phyloP scores from a whole-genome alignment of 2,113 vertebrate species.

The Mormoops blainvillei region DNA sequence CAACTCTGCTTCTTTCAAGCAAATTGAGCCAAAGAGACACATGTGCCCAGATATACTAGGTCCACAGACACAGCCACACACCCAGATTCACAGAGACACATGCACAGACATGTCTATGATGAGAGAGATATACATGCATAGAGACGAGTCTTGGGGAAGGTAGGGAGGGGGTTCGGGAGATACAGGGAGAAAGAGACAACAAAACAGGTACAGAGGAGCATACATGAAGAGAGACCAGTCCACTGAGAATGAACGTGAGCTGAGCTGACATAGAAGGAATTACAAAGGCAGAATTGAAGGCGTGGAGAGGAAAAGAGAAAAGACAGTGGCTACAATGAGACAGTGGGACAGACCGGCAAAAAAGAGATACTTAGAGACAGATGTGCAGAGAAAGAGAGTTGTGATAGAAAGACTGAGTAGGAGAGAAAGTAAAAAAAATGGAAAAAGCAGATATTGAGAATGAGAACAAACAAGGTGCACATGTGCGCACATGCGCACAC shows the following conservation, averaged over 20 bases:
- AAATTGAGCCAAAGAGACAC: background rate
- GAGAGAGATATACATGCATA: background rate
- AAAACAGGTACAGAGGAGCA: background rate
- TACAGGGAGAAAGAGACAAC: background rate
- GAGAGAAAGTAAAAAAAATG: background rate
- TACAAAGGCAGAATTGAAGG: background rate
- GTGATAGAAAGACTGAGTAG: background rate
- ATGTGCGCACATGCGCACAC: background rate
- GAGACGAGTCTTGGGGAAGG: no score
- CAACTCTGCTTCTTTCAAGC: background rate
- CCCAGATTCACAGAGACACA: background rate
- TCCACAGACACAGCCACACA: background rate
- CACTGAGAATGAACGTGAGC: background rate
- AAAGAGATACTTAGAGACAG: background rate
- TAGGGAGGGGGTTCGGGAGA: background rate
- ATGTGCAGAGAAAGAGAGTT: background rate
- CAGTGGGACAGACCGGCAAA: background rate
- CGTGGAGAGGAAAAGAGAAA: background rate
- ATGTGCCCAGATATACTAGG: background rate
- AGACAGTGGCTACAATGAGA: background rate
- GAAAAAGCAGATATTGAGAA: background rate
- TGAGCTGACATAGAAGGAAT: background rate
- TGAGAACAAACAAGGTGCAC: background rate
- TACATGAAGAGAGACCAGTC: background rate
- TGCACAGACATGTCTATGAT: background rate